Evolutionary conservation across 1,140 invertebrate species (phyloP).

Genomic region (Ruditapes philippinarum): DNA sequence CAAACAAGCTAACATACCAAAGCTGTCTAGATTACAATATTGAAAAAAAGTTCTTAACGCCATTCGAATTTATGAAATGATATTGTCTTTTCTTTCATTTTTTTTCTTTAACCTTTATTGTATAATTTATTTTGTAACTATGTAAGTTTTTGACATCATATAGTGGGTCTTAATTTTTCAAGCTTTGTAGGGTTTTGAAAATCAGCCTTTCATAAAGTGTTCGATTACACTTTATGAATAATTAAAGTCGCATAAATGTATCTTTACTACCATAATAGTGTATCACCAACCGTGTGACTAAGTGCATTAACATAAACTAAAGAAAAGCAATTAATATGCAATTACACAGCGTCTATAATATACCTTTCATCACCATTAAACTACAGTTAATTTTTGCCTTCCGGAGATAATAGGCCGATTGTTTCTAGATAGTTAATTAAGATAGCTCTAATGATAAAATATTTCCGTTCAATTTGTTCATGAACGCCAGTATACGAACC

Average conservation of each 20-base stretch:
- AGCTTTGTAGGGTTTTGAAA: too few species aligned
- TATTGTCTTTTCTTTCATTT: too few species aligned
- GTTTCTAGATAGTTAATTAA: constrained; percentile 21
- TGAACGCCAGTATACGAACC: background rate
- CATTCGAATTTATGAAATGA: too few species aligned
- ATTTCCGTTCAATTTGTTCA: background rate
- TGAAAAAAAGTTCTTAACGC: too few species aligned
- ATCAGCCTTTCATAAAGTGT: background rate
- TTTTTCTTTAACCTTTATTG: too few species aligned
- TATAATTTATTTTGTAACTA: too few species aligned
- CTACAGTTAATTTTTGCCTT: constrained; percentile 7
- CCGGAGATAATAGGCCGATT: constrained; percentile 26
- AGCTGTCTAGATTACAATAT: too few species aligned
- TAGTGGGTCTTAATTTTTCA: too few species aligned
- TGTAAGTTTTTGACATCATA: too few species aligned
- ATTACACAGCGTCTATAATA: constrained; percentile 2
- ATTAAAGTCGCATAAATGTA: background rate
- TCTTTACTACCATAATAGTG: background rate
- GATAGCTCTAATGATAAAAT: constrained; percentile 22
- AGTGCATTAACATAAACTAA: constrained; percentile 4
- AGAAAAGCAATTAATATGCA: constrained; percentile 9
- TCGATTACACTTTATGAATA: background rate
- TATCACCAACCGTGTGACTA: background rate
- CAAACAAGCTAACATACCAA: too few species aligned
- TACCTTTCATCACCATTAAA: constrained; percentile 20